Conservation (phyloP, 2,113 vertebrate genomes). For the Echinops telfairi region DNA sequence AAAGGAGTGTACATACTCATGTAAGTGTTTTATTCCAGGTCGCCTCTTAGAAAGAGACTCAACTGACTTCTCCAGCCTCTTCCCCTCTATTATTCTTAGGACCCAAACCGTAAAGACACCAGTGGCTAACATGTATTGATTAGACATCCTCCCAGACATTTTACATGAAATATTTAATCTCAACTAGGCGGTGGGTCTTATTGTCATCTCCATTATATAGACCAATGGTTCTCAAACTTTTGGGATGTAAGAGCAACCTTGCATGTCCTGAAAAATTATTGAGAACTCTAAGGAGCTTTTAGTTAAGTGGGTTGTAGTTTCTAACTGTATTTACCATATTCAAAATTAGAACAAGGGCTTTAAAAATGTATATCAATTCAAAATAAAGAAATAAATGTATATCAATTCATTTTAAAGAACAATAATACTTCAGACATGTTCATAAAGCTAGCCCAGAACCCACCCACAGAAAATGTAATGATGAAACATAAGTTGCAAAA, state of each 20-base stretch:
- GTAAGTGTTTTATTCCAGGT: background rate
- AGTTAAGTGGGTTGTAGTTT: background rate
- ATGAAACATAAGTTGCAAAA: conserved; percentile 41
- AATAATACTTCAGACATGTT: background rate
- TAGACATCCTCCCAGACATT: background rate
- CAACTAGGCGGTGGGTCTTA: background rate
- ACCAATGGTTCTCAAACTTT: background rate
- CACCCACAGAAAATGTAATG: background rate
- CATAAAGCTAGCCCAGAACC: background rate
- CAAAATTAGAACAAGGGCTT: background rate
- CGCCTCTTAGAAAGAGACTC: background rate
- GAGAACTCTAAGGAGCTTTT: background rate
- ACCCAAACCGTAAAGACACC: background rate
- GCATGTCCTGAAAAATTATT: background rate
- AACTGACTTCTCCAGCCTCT: background rate
- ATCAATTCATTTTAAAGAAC: no score
- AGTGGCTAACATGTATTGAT: background rate
- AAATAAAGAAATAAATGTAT: background rate
- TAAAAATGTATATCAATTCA: background rate
- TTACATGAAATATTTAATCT: conserved; percentile 13
- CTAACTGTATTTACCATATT: background rate
- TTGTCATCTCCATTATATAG: background rate
- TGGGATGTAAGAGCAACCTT: background rate
- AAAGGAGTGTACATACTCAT: background rate
- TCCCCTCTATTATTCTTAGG: background rate